These are phyloP conservation scores for Parasteatoda lunata DNA, from an alignment of 2,888 invertebrate species.

Conservation along the genomic window DNA sequence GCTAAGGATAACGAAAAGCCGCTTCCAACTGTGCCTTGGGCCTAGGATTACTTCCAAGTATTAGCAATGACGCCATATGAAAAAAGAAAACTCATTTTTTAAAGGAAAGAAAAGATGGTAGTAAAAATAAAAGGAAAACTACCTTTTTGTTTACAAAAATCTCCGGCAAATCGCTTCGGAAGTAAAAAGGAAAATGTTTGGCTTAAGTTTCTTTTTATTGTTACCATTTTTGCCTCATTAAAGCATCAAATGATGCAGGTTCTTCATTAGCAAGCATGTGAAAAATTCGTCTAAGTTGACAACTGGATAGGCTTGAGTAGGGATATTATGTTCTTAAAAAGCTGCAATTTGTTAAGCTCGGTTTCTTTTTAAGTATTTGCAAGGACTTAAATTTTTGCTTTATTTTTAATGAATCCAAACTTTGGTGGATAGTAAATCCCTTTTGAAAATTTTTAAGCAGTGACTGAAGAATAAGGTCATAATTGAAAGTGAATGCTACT, in stretches of 20 bases:
- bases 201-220: constrained; percentile 22
- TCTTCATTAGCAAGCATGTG: constrained; percentile 39
- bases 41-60: constrained; percentile 61
- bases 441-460: too few species aligned
- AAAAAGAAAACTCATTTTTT: constrained; percentile 24
- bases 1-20: constrained; percentile 56
- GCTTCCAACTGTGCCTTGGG: constrained; percentile 51
- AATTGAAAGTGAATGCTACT: too few species aligned
- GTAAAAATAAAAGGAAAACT: neutral
- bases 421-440: too few species aligned
- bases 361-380: neutral
- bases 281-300: constrained; percentile 26
- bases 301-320: constrained; percentile 19
- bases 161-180: constrained; percentile 10
- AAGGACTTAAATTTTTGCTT: neutral
- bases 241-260: constrained; percentile 29
- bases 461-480: too few species aligned
- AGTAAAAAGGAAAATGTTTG: constrained; percentile 48
- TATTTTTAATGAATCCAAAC: neutral
- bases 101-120: constrained; percentile 35
- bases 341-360: neutral
- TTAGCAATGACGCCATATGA: constrained; percentile 46
- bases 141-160: constrained; percentile 27
- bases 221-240: constrained; percentile 32
- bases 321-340: neutral